Conservation (phyloP, 1,140 invertebrate genomes). For the Chironomus striatipennis region DNA sequence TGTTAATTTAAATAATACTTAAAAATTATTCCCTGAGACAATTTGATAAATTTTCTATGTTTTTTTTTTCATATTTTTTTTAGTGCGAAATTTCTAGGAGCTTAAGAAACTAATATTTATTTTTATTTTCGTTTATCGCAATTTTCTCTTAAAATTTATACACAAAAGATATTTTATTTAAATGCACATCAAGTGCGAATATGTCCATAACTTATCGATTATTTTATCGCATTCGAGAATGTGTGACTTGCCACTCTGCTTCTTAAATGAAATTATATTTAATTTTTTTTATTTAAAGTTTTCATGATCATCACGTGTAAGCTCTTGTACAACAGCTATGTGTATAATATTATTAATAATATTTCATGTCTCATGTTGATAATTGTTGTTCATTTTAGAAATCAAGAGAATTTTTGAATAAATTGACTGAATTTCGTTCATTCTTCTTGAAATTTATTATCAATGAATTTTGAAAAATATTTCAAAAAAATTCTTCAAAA, state of each 20-base stretch:
- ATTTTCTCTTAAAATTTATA: neutral
- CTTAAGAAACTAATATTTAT: neutral
- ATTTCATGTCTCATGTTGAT: too few relatives aligned
- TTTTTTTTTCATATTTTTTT: neutral
- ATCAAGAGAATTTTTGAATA: too few relatives aligned
- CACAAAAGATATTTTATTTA: neutral
- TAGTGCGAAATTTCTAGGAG: neutral
- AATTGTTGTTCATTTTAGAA: too few relatives aligned
- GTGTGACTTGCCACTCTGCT: too few relatives aligned
- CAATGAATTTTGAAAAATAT: too few relatives aligned
- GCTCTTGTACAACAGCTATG: conserved; percentile 11
- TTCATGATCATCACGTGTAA: conserved; percentile 3
- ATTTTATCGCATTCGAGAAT: too few relatives aligned
- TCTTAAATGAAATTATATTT: too few relatives aligned
- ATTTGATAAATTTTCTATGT: neutral
- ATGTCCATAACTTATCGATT: too few relatives aligned
- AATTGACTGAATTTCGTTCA: too few relatives aligned
- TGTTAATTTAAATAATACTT: conserved; percentile 9
- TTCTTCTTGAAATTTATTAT: too few relatives aligned
- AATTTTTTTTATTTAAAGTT: neutral
- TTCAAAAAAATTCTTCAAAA: too few relatives aligned
- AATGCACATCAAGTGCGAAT: too few relatives aligned
- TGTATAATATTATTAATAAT: neutral
- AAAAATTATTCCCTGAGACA: conserved; percentile 13
- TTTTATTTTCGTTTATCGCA: neutral